These are phyloP conservation scores for Dromius quadrimaculatus DNA, from an alignment of 2,888 invertebrate species.

Conservation along the genomic window DNA sequence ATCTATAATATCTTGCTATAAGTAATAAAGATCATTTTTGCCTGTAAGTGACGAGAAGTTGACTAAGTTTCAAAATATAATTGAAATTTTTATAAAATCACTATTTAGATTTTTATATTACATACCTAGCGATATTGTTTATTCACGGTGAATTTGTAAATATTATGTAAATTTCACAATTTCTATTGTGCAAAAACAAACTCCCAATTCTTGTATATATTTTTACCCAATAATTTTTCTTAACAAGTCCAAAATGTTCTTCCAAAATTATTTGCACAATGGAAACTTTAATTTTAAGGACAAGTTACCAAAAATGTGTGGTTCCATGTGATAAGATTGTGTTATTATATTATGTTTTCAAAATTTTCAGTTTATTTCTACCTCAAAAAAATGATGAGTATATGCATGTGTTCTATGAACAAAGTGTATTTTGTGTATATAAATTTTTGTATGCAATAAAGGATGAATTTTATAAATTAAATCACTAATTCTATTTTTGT, in stretches of 20 bases:
- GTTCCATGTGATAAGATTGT: slow-evolving; percentile 7
- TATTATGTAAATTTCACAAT: too few relatives aligned
- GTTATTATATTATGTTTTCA: neutral
- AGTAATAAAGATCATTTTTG: too few relatives aligned
- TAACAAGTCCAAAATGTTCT: too few relatives aligned
- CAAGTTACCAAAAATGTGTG: slow-evolving; percentile 13
- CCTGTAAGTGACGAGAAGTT: too few relatives aligned
- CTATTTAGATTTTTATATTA: slow-evolving; percentile 6
- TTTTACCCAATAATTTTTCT: too few relatives aligned
- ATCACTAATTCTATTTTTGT: neutral
- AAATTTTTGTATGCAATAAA: slow-evolving; percentile 37
- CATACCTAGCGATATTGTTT: neutral
- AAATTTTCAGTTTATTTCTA: slow-evolving; percentile 9
- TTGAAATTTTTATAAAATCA: slow-evolving; percentile 1
- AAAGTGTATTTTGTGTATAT: slow-evolving; percentile 21
- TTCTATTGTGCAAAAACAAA: too few relatives aligned
- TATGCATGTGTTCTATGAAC: neutral
- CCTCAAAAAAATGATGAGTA: slow-evolving; percentile 3
- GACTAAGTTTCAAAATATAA: too few relatives aligned
- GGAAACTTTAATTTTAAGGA: neutral
- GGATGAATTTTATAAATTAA: neutral
- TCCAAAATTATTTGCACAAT: neutral
- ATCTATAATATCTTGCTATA: too few relatives aligned
- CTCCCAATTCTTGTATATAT: too few relatives aligned
- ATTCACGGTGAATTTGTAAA: slow-evolving; percentile 5